Evolutionary conservation across 2,113 vertebrate genomes (phyloP).

Genomic region (Gorilla gorilla): DNA sequence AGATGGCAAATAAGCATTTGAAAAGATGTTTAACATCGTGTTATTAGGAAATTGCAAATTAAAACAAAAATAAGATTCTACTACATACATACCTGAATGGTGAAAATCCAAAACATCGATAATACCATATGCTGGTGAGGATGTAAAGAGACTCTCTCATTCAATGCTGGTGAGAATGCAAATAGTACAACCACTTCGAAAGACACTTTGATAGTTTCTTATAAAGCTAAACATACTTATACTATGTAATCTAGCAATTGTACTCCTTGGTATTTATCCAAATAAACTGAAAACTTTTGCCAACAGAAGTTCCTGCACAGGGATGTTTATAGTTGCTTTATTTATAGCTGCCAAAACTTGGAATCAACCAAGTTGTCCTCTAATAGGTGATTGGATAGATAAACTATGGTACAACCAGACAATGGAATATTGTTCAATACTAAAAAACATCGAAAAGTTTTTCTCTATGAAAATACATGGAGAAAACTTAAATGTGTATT

Average conservation of each 20-base stretch:
- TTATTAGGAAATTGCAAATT: neutral
- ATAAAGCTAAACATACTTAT: neutral
- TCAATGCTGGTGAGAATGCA: neutral
- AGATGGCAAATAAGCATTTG: neutral
- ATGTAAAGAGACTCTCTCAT: neutral
- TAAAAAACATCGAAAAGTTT: neutral
- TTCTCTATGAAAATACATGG: neutral
- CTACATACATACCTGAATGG: neutral
- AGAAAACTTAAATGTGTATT: neutral
- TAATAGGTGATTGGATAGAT: neutral
- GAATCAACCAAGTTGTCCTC: neutral
- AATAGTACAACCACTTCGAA: neutral
- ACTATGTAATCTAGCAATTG: neutral
- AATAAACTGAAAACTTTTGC: neutral
- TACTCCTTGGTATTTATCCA: neutral
- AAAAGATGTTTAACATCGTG: neutral
- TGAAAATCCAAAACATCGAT: neutral
- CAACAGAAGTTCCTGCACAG: neutral
- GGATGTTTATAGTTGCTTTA: neutral
- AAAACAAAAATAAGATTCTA: neutral
- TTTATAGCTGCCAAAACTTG: neutral
- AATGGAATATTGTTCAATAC: neutral
- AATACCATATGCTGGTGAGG: neutral
- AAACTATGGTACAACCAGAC: neutral
- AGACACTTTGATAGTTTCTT: neutral